Evolutionary conservation across 2,113 vertebrate genomes (phyloP).

Genomic region (Miniopterus natalensis): DNA sequence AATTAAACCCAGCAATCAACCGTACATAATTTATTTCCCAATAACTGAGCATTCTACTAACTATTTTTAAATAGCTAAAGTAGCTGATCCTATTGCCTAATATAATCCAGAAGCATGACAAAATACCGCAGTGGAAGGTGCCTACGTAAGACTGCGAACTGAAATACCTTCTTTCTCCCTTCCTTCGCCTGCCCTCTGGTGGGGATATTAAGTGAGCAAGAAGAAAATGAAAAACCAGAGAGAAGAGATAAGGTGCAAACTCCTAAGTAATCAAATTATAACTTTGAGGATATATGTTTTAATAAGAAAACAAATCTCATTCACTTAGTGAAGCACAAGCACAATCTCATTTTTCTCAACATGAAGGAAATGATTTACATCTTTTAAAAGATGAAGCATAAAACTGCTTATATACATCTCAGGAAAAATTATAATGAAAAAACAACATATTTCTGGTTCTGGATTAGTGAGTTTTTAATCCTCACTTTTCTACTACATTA

Average conservation of each 20-base stretch:
- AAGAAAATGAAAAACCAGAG: slow-evolving; percentile 12
- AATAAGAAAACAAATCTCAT: not conserved
- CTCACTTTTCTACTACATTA: not conserved
- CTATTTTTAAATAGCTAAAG: slow-evolving; percentile 4
- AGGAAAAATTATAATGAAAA: not conserved
- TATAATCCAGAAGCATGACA: not conserved
- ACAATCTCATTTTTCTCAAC: slow-evolving; percentile 13
- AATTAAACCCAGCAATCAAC: not conserved
- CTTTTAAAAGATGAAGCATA: slow-evolving; percentile 55
- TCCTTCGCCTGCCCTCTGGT: slow-evolving; percentile 70
- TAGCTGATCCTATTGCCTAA: not conserved
- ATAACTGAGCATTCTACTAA: slow-evolving; percentile 13
- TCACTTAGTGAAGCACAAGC: not conserved
- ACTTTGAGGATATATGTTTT: not conserved
- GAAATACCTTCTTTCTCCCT: not conserved
- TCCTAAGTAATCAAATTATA: not conserved
- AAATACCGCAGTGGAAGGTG: not conserved
- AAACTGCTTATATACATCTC: not conserved
- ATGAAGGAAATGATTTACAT: not conserved
- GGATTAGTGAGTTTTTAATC: not conserved
- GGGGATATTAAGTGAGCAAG: not conserved
- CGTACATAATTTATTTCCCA: slow-evolving; percentile 8
- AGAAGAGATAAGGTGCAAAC: not conserved
- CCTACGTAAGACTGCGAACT: not conserved
- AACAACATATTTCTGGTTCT: not conserved